Percentiles rank a stretch among this genome's conserved stretches.
Conservation (phyloP, 2,888 invertebrate species). For the Drosophila picticornis region DNA sequence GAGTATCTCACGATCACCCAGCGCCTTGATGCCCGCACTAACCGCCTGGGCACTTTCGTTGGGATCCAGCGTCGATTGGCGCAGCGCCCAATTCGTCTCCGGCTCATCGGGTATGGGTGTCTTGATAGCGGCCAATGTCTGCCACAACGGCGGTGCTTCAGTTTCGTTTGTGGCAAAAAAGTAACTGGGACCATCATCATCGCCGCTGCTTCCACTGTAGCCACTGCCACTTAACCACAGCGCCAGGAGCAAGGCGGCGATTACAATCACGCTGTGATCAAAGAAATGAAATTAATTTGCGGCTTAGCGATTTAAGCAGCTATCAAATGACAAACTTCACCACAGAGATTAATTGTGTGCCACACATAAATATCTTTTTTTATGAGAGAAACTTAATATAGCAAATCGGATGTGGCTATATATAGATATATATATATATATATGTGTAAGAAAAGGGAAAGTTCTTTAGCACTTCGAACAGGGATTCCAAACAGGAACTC, state of each 20-base stretch:
- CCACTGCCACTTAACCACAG: constrained; percentile 65
- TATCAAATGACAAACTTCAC: constrained; percentile 32
- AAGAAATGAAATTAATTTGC: constrained; percentile 53
- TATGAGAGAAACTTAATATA: not conserved
- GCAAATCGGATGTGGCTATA: not conserved
- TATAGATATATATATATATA: not conserved
- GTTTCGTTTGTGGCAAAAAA: constrained; percentile 59
- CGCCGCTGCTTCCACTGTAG: constrained; percentile 20
- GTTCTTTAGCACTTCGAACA: not conserved
- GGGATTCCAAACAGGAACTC: not conserved
- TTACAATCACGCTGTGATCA: constrained; percentile 70
- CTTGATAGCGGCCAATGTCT: constrained; percentile 49
- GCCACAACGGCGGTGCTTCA: constrained; percentile 8
- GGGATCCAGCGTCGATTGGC: constrained; percentile 42
- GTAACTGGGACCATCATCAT: constrained; percentile 46
- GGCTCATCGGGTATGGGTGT: constrained; percentile 76
- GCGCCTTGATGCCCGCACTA: constrained; percentile 87
- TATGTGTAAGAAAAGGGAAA: not conserved
- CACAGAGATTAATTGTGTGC: not conserved
- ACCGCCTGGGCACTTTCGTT: constrained; percentile 85
- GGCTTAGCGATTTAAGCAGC: not conserved
- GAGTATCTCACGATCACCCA: constrained; percentile 86
- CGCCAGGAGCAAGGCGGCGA: constrained; percentile 71
- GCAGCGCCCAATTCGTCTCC: constrained; percentile 70
- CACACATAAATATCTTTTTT: not conserved